Evolutionary conservation across 2,797 vertebrate genomes (phyloP).

Genomic region (Microtus agrestis): DNA sequence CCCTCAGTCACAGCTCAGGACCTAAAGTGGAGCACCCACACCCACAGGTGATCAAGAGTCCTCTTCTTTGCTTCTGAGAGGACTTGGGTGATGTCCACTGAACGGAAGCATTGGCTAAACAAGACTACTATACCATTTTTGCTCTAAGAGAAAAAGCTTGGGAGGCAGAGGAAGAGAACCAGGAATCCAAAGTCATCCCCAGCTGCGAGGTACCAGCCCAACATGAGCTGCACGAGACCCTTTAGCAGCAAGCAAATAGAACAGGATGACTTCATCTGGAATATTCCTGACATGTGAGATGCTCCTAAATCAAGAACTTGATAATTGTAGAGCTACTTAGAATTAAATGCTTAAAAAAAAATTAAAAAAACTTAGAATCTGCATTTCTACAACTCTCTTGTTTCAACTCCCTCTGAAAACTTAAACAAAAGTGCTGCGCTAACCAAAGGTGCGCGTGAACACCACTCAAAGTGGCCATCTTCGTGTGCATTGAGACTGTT

Average conservation of each 20-base stretch:
- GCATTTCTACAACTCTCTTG: not conserved
- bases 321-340: not conserved
- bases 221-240: accelerated
- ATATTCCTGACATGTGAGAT: not conserved
- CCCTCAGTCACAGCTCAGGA: conserved; percentile 63
- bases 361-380: not conserved
- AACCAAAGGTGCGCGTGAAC: not conserved
- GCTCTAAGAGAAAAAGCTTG: not conserved
- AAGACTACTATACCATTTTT: not conserved
- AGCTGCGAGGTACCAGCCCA: not conserved
- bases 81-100: not conserved
- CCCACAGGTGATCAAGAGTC: conserved; percentile 87
- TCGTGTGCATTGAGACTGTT: not conserved
- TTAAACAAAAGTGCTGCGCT: not conserved
- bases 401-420: not conserved
- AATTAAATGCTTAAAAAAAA: not conserved
- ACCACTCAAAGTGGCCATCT: not conserved
- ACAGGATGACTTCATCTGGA: not conserved
- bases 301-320: not conserved
- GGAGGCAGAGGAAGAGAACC: not conserved
- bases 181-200: not conserved
- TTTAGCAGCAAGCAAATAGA: not conserved
- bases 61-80: conserved; percentile 44
- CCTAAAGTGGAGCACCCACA: conserved; percentile 87
- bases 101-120: not conserved